Conservation (phyloP, 2,888 invertebrate species). For the Eudemis profundana region DNA sequence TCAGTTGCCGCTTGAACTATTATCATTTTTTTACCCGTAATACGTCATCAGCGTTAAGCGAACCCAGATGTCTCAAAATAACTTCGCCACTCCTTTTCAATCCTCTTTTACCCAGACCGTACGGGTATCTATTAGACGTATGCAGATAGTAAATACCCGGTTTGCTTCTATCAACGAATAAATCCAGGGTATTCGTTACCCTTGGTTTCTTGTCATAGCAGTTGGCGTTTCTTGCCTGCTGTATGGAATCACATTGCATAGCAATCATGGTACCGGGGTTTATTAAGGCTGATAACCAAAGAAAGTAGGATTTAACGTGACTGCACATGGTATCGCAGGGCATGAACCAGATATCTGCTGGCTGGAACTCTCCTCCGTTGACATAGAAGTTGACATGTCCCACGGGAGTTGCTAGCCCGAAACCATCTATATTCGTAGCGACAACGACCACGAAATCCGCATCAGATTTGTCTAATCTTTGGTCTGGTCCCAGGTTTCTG, state of each 20-base stretch:
- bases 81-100: slow-evolving; percentile 59
- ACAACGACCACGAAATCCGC: slow-evolving; percentile 52
- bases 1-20: not conserved
- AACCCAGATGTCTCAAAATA: not conserved
- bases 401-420: slow-evolving; percentile 50
- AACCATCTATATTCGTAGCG: slow-evolving; percentile 51
- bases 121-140: slow-evolving; percentile 52
- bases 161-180: slow-evolving; percentile 54
- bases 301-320: slow-evolving; percentile 46
- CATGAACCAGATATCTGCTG: slow-evolving; percentile 20
- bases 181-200: slow-evolving; percentile 60
- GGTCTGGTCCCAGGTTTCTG: slow-evolving; percentile 49
- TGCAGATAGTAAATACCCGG: slow-evolving; percentile 61
- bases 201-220: slow-evolving; percentile 59
- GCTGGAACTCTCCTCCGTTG: slow-evolving; percentile 43
- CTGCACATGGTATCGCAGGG: slow-evolving; percentile 41
- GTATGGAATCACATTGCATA: slow-evolving; percentile 61
- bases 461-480: slow-evolving; percentile 51
- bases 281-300: slow-evolving; percentile 62
- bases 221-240: slow-evolving; percentile 59
- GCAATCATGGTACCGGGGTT: slow-evolving; percentile 61
- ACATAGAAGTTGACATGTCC: slow-evolving; percentile 49
- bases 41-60: slow-evolving; percentile 4
- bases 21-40: not conserved
- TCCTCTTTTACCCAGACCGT: slow-evolving; percentile 65